Conservation (phyloP, 1,140 invertebrate genomes). For the Dreissena polymorpha region DNA sequence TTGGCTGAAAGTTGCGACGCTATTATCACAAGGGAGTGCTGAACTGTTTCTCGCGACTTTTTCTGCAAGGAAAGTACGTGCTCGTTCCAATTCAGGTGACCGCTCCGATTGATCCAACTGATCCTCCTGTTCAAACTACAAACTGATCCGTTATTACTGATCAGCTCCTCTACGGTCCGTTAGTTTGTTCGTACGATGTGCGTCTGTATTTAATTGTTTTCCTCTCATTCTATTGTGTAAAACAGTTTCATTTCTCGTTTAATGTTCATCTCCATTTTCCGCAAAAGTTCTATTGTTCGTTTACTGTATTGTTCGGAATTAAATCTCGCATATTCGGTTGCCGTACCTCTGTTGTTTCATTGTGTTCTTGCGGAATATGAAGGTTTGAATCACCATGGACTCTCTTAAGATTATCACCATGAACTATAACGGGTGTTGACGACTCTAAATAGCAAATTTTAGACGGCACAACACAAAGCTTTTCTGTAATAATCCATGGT, state of each 20-base stretch:
- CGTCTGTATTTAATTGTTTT: neutral
- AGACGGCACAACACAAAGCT: too few relatives aligned
- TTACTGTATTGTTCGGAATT: neutral
- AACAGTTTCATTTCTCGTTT: neutral
- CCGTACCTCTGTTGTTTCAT: neutral
- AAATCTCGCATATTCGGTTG: neutral
- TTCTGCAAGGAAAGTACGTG: neutral
- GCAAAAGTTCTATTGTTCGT: neutral
- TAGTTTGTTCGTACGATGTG: neutral
- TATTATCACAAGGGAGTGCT: too few relatives aligned
- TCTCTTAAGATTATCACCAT: too few relatives aligned
- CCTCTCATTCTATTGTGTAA: neutral
- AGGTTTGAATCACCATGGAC: too few relatives aligned
- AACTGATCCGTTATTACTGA: neutral
- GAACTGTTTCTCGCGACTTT: neutral
- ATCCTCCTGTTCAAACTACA: neutral
- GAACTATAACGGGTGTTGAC: too few relatives aligned
- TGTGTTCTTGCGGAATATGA: too few relatives aligned
- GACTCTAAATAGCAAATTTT: too few relatives aligned
- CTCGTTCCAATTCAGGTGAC: neutral
- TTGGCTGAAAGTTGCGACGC: neutral
- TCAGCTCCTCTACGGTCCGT: too few relatives aligned
- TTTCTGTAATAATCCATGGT: constrained; percentile 45
- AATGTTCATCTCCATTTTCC: neutral
- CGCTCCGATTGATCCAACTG: neutral